phyloP scores from a whole-genome alignment of 2,797 vertebrate genomes.

The Tenualosa thibaudeaui region DNA sequence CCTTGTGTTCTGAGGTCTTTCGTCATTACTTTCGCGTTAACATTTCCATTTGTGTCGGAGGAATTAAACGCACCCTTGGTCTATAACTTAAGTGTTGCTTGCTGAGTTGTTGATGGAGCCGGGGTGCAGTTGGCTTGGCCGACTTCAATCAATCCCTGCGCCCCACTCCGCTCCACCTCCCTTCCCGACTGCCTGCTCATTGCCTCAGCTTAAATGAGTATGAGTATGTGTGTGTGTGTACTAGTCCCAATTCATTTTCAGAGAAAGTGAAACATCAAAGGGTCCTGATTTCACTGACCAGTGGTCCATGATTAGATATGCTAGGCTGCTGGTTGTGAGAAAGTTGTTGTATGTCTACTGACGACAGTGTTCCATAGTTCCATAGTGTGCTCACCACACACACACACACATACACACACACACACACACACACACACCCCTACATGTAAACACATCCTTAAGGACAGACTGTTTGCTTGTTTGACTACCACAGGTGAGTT shows the following conservation, averaged over 20 bases:
- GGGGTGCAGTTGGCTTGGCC: background rate
- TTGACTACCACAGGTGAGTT: conserved; percentile 81
- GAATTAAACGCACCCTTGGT: background rate
- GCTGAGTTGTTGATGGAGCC: background rate
- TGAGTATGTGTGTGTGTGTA: background rate
- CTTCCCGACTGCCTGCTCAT: background rate
- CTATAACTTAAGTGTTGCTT: background rate
- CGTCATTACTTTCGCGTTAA: conserved; percentile 11
- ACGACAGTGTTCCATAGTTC: conserved; percentile 43
- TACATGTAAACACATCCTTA: background rate
- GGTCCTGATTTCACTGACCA: conserved; percentile 18
- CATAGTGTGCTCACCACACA: conserved; percentile 36
- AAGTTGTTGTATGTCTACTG: conserved; percentile 24
- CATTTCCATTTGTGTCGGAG: background rate
- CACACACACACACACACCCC: conserved; percentile 19
- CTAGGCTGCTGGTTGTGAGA: background rate
- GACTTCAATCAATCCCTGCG: background rate
- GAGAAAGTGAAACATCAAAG: background rate
- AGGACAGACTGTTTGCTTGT: conserved; percentile 47
- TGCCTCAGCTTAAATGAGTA: background rate
- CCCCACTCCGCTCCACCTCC: background rate
- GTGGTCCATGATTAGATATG: background rate
- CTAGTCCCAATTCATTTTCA: background rate
- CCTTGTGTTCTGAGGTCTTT: background rate
- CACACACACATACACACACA: conserved; percentile 31